Base-by-base conservation (phyloP, 2,797 vertebrate species). In the Chaetodon trifasciatus region DNA sequence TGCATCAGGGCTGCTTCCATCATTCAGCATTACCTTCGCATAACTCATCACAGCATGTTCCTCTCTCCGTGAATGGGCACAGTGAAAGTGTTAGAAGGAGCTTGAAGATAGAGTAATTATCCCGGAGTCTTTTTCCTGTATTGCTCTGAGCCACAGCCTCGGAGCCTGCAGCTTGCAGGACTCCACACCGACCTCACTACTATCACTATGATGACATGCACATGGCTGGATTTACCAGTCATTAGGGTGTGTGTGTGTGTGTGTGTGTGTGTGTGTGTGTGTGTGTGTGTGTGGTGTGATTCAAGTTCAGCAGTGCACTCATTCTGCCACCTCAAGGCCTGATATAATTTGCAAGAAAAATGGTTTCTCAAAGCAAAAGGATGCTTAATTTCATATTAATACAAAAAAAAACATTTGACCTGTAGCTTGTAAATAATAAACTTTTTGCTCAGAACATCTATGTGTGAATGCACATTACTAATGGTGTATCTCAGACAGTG, bases 81-180 rank as follows among this genome's bases (percentile, higher is more conserved):
- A 80, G 83, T 84, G 74, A 88, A 89, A 69, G 82, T 82, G 70
- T 79, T 87, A 73, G 88, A 85, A 78, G 16, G 71, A 86, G 56
- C 67, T 76, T 67, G 72, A 81, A 90, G 86, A 86, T 77, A 66
- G 81, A 70, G 81, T 76, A 81, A 90, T 91, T 82, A 88, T 86
- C 72, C 64, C 42, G 3, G 39, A 32, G 28, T 65, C 60, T 75
- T 79, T 46, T 16, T 44, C 5, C 42, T 66, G 72, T 76, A 73
- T 72, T 75, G 70, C 81, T 24, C 44, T 17, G 74, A 64, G 46
- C 68, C 70, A 71, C 64, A 70, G 82, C 74, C 61, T 44, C 72
- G 60, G 50, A 82, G 58, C 42, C 72, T 42, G 63, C 76, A 74
- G 40, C 28, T 32, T 32, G 28, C 28, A 32, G 46, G 46, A n/a